Base-by-base conservation (phyloP, 2,113 vertebrate genomes). In the Phalacrocorax carbo region DNA sequence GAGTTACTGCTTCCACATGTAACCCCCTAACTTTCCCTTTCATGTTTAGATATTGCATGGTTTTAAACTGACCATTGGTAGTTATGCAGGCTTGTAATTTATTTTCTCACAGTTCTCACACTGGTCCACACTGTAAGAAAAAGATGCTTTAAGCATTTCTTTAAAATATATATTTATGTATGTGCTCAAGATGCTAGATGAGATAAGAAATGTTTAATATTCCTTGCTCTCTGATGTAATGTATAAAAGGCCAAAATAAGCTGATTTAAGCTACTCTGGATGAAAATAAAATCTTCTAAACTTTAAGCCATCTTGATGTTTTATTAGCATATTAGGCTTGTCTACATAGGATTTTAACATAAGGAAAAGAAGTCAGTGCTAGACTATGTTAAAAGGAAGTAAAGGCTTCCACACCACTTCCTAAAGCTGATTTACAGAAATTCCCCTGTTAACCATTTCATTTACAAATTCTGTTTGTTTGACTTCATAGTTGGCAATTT, bases 391-490 rank as follows among this genome's bases (percentile, higher is more conserved):
- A 77, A 95, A 82, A 0, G 3, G 70, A 95, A 93, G 57, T 36
- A 73, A 61, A 23, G n/a, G 20, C 51, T 93, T 79, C 77, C 21
- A 77, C 18, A 22, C 7, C 25, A 42, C 38, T 77, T 89, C 75
- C 70, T 93, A 54, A 81, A 77, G 22, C 58, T 42, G 38, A 51
- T 77, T 76, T 78, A 66, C 46, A 77, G 75, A 86, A 95, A 94
- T 91, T 86, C 55, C 48, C 65, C 12, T 9, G 16, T 93, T 93
- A 97, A 93, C 84, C 49, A 83, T 93, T 94, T 94, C 9, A 32
- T 80, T 85, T 93, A 70, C 55, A 75, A 42, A 55, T 87, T 64
- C 54, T 60, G 14, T 5, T 55, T 87, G 46, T 69, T 90, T 88
- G 20, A 80, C 42, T 95, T 87, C 26, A 22, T 62, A 26, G 36